These are phyloP conservation scores for Drosophila pseudoobscura DNA, from an alignment of 1,140 invertebrate species.

Conservation along the genomic window DNA sequence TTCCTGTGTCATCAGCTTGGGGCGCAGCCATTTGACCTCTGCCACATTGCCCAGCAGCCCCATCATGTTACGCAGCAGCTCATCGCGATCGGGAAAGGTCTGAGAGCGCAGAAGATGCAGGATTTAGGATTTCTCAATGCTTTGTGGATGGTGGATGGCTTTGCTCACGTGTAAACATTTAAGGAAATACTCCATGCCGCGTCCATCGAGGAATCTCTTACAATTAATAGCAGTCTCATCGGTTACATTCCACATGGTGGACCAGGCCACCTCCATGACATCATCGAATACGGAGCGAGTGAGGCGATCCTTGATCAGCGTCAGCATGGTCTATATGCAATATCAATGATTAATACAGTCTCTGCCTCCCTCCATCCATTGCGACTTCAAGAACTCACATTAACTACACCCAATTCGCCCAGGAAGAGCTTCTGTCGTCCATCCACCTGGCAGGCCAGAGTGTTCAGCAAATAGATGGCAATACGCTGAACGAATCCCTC, in stretches of 20 bases:
- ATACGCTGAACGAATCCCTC: conserved; percentile 97
- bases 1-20: conserved; percentile 92
- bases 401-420: conserved; percentile 94
- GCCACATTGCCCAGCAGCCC: conserved; percentile 97
- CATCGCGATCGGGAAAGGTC: conserved; percentile 94
- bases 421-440: conserved; percentile 95
- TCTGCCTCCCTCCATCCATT: no score
- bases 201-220: conserved; percentile 92
- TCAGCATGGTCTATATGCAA: conserved; percentile 91
- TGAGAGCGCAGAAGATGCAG: conserved; percentile 78
- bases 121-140: not conserved
- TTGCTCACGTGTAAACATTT: conserved; percentile 89
- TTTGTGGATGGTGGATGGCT: not conserved
- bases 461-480: conserved; percentile 97
- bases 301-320: conserved; percentile 91
- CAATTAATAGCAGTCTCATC: conserved; percentile 98
- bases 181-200: conserved; percentile 94
- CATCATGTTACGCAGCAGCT: conserved; percentile 98
- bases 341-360: not conserved
- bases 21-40: conserved; percentile 93
- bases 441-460: conserved; percentile 97
- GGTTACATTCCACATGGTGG: conserved; percentile 99
- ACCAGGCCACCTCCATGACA: conserved; percentile 98
- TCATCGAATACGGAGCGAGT: conserved; percentile 92
- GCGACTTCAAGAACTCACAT: conserved; percentile 84